Evolutionary conservation across 1,140 invertebrate species (phyloP).

Genomic region (Trinorchestia longiramus): DNA sequence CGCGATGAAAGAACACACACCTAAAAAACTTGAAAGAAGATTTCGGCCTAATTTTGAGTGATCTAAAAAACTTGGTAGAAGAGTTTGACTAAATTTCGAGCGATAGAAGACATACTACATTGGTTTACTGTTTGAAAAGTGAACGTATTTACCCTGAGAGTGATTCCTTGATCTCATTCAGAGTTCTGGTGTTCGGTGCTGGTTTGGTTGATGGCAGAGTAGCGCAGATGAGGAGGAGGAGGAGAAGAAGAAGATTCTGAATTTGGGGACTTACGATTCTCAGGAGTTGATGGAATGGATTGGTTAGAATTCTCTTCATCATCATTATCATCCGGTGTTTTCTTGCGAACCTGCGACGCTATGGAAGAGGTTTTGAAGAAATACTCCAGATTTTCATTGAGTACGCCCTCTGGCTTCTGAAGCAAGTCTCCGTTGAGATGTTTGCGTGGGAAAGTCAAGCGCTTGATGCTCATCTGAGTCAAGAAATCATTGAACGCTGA

Average conservation of each 20-base stretch:
- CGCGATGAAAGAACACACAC: background rate
- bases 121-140: background rate
- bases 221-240: slow-evolving; percentile 20
- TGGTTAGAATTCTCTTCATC: background rate
- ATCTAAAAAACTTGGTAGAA: too few relatives aligned
- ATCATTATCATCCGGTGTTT: slow-evolving; percentile 9
- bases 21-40: background rate
- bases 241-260: slow-evolving; percentile 20
- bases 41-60: background rate
- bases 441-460: slow-evolving; percentile 19
- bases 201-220: background rate
- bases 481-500: slow-evolving; percentile 45
- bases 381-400: slow-evolving; percentile 46
- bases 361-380: slow-evolving; percentile 44
- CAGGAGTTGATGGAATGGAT: background rate
- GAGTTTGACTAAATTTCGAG: too few relatives aligned
- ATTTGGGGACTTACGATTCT: slow-evolving; percentile 47
- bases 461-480: slow-evolving; percentile 41
- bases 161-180: slow-evolving; percentile 12
- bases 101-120: too few relatives aligned
- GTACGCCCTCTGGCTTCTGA: slow-evolving; percentile 29
- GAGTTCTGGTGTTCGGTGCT: background rate
- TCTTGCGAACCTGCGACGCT: slow-evolving; percentile 39
- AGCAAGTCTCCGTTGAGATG: background rate
- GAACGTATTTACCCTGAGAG: background rate